A percentile compares a stretch with the other conserved stretches of the same genome.
Evolutionary conservation across 64 coral and sea anemone genomes (phyloP).

Genomic region (Stichodactyla mertensii): DNA sequence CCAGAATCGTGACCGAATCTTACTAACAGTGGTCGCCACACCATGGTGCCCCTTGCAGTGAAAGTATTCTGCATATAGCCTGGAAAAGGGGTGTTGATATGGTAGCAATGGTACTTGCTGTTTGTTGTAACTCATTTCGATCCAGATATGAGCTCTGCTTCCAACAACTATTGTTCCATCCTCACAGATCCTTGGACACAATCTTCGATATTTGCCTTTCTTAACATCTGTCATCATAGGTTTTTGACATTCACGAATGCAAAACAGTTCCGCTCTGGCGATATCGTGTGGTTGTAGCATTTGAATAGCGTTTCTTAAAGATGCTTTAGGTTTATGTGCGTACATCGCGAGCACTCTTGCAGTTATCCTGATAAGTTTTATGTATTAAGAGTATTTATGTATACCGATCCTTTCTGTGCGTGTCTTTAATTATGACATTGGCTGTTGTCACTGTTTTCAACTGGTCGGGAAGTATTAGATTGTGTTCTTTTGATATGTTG

Average conservation of each 20-base stretch:
- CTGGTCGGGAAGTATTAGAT: background rate
- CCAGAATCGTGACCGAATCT: too few species aligned
- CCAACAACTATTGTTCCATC: too few species aligned
- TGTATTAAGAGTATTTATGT: conserved; percentile 9
- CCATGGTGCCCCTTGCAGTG: too few species aligned
- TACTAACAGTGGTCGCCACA: too few species aligned
- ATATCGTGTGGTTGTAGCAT: conserved; percentile 16
- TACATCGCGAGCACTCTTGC: conserved; percentile 21
- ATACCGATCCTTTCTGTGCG: conserved; percentile 17
- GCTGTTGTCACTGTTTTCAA: background rate
- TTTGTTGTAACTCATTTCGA: too few species aligned
- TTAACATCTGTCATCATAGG: conserved; percentile 29
- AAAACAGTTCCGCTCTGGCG: conserved; percentile 7
- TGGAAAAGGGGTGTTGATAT: background rate
- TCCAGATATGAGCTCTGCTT: too few species aligned
- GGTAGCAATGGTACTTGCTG: background rate
- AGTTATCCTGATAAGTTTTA: conserved; percentile 9
- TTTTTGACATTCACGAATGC: background rate
- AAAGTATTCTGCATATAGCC: background rate
- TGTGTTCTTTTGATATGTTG: background rate
- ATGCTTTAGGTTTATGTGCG: background rate
- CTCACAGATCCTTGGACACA: background rate
- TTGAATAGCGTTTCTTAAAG: conserved; percentile 20
- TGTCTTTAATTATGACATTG: conserved; percentile 5
- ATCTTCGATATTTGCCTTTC: conserved; percentile 20